phyloP scores from a whole-genome alignment of 2,113 vertebrate genomes.

The Balaeniceps rex region DNA sequence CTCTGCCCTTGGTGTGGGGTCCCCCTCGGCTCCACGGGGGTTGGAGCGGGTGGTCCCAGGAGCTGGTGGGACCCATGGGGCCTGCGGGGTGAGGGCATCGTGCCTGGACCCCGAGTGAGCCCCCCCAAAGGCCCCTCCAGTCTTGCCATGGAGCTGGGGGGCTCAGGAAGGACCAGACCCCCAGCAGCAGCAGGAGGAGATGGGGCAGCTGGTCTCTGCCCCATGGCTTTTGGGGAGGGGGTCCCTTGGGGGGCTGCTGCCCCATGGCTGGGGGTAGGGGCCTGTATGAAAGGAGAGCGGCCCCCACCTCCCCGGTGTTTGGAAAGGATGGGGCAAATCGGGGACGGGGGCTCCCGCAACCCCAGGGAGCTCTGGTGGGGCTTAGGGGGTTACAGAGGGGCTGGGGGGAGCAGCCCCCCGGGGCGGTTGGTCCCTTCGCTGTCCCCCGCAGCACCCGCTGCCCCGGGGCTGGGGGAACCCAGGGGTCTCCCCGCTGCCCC shows the following conservation, averaged over 20 bases:
- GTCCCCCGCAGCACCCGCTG: fast-evolving
- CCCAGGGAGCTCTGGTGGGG: not conserved
- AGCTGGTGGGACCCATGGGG: not conserved
- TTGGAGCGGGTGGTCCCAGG: not conserved
- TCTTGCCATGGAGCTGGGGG: not conserved
- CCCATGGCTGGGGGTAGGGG: no score
- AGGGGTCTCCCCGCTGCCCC: not conserved
- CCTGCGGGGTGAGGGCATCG: not conserved
- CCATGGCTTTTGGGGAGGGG: not conserved
- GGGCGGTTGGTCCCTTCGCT: not conserved
- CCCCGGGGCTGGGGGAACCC: not conserved
- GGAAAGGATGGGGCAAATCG: not conserved
- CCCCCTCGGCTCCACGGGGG: not conserved
- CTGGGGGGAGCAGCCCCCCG: not conserved
- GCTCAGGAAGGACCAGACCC: not conserved
- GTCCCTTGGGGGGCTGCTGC: not conserved
- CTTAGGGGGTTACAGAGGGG: not conserved
- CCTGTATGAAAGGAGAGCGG: not conserved
- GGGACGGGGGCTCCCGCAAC: not conserved
- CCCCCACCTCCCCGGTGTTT: not conserved
- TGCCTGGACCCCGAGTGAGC: not conserved
- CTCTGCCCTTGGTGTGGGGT: not conserved
- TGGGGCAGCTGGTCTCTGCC: not conserved
- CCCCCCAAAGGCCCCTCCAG: not conserved
- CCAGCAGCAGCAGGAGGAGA: not conserved